Conservation (phyloP, 2,797 vertebrate species). For the Sternotherus odoratus region DNA sequence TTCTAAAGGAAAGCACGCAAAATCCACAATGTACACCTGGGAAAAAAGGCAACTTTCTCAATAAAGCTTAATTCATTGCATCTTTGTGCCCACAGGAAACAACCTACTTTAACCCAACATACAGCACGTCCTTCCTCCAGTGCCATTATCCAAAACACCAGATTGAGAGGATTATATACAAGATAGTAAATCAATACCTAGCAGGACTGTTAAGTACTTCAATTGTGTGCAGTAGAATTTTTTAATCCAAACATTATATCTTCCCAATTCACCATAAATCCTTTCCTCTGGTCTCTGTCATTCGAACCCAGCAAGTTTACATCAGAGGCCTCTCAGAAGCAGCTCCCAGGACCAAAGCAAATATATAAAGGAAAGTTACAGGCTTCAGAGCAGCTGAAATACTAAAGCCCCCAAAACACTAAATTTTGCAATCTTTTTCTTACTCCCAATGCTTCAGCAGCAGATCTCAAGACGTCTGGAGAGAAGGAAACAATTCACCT, state of each 20-base stretch:
- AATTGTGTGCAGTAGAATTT: not conserved
- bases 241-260: not conserved
- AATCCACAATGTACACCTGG: not conserved
- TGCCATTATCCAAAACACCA: not conserved
- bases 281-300: not conserved
- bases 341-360: not conserved
- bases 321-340: not conserved
- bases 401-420: not conserved
- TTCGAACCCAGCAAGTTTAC: not conserved
- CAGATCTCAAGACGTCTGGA: constrained; percentile 8
- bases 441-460: not conserved
- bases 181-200: not conserved
- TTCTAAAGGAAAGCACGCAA: not conserved
- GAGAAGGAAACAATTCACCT: not conserved
- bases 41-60: not conserved
- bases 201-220: not conserved
- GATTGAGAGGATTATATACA: not conserved
- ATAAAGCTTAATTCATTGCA: not conserved
- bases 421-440: not conserved
- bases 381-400: not conserved
- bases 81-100: not conserved
- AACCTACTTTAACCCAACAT: not conserved
- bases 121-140: not conserved
- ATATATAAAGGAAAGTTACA: not conserved
- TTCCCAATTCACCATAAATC: not conserved